Percentiles rank a stretch among this genome's conserved stretches.
These are phyloP conservation scores for Sabatieria punctata DNA, from an alignment of 2,888 invertebrate genomes.

Conservation along the genomic window DNA sequence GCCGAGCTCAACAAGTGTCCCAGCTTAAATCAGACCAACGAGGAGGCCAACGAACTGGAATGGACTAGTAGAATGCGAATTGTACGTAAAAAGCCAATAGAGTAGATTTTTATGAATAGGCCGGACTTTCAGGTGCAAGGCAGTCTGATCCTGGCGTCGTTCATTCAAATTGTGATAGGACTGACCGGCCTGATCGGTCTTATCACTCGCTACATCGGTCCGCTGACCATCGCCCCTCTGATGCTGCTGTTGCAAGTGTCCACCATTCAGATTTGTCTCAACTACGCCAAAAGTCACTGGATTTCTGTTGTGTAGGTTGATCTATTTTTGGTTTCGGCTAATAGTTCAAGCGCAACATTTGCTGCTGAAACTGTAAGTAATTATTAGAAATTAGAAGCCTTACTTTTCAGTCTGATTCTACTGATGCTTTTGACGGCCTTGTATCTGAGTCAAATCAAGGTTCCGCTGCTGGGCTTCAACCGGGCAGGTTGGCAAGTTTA, in stretches of 20 bases:
- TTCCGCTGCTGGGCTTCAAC: slow-evolving; percentile 5
- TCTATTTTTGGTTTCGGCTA: background rate
- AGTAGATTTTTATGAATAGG: background rate
- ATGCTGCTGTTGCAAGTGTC: slow-evolving; percentile 9
- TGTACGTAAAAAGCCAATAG: background rate
- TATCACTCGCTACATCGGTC: slow-evolving; percentile 10
- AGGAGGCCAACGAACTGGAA: background rate
- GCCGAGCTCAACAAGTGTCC: slow-evolving; percentile 1
- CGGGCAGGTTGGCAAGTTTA: background rate
- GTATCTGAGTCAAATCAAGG: slow-evolving; percentile 5
- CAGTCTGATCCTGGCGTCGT: slow-evolving; percentile 9
- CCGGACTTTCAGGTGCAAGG: slow-evolving; percentile 10
- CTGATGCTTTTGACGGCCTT: slow-evolving; percentile 4
- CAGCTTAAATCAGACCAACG: too few relatives aligned
- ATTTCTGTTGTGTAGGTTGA: slow-evolving; percentile 8
- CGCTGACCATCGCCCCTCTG: slow-evolving; percentile 12
- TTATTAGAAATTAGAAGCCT: background rate
- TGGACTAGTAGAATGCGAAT: slow-evolving; percentile 2
- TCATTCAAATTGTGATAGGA: slow-evolving; percentile 9
- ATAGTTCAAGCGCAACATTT: background rate
- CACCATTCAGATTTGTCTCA: background rate
- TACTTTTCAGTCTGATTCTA: slow-evolving; percentile 2
- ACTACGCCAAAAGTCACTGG: slow-evolving; percentile 6
- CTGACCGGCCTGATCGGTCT: slow-evolving; percentile 9
- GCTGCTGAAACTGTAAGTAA: background rate